Base-by-base conservation (phyloP, 2,797 vertebrate species). In the Echeneis naucrates region DNA sequence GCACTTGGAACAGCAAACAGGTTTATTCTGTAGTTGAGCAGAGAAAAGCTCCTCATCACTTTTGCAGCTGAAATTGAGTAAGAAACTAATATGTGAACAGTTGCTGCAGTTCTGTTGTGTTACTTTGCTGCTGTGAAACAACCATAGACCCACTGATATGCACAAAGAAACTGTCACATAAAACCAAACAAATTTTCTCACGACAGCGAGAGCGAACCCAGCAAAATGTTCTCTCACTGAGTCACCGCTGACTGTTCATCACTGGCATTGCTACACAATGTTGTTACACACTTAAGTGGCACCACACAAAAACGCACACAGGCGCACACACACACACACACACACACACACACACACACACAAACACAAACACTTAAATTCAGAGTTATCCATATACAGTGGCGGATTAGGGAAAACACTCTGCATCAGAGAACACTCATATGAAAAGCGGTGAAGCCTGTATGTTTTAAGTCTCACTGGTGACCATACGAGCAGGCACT, bases 181-280 rank as follows among this genome's bases (percentile, higher is more conserved):
- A 84, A 82, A 82, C 68, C 85, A 82, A 84, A 84, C 77, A 86
- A 81, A 86, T 88, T 80, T 85, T 90, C 82, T 88, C 79, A 80
- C 74, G 72, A 88, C 82, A 72, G 68, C 44, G 47, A 75, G 81
- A 88, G 75, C 33, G 59, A 90, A 80, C 87, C 78, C 82, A 82
- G 85, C 85, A 87, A 86, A 92, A 92, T 91, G 89, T 92, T 89
- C 89, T 92, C 88, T 85, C 92, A 73, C 88, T 91, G 89, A 93
- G 83, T 92, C 89, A 92, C 84, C 27, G 64, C 80, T 86, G 83
- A 89, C 80, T 73, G 87, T 83, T 88, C 88, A 84, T 87, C 78
- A 53, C 54, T 78, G 78, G 77, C 73, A 60, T 42, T 44, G 69
- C 77, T 81, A 80, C 87, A 85, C 84, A 81, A 80, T 81, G 77